Evolutionary conservation across 2,113 vertebrate species (phyloP).

Genomic region (Myanophis thanlyinensis): DNA sequence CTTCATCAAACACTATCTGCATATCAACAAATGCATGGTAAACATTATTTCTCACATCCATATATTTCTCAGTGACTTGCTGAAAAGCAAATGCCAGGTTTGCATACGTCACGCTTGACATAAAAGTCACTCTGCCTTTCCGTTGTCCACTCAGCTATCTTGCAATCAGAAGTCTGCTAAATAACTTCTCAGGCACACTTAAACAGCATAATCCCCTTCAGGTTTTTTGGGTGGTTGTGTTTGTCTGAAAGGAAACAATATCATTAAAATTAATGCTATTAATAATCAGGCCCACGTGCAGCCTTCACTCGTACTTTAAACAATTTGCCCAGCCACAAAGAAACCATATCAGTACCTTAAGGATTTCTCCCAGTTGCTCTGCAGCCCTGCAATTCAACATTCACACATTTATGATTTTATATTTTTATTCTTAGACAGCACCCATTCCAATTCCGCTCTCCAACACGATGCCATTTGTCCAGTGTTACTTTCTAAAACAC

Average conservation of each 20-base stretch:
- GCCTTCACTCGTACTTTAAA: not conserved
- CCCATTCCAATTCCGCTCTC: not conserved
- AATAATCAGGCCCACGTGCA: not conserved
- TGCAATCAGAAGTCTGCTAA: not conserved
- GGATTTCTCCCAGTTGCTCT: not conserved
- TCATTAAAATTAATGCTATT: not conserved
- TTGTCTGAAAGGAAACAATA: not conserved
- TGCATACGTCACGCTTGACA: not conserved
- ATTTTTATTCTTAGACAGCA: not conserved
- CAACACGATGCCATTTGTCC: not conserved
- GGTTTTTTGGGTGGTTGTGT: no score
- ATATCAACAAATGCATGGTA: not conserved
- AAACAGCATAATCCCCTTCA: not conserved
- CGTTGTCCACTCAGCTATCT: not conserved
- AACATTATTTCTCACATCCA: not conserved
- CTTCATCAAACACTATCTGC: not conserved
- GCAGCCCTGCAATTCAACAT: not conserved
- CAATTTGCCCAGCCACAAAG: not conserved
- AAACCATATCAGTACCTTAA: not conserved
- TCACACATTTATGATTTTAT: not conserved
- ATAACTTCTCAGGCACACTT: not conserved
- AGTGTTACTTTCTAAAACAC: not conserved
- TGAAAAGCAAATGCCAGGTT: not conserved
- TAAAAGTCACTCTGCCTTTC: not conserved
- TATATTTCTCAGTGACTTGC: not conserved